These are phyloP conservation scores for Xerus rutilus DNA, from an alignment of 2,797 vertebrate genomes.

Conservation along the genomic window DNA sequence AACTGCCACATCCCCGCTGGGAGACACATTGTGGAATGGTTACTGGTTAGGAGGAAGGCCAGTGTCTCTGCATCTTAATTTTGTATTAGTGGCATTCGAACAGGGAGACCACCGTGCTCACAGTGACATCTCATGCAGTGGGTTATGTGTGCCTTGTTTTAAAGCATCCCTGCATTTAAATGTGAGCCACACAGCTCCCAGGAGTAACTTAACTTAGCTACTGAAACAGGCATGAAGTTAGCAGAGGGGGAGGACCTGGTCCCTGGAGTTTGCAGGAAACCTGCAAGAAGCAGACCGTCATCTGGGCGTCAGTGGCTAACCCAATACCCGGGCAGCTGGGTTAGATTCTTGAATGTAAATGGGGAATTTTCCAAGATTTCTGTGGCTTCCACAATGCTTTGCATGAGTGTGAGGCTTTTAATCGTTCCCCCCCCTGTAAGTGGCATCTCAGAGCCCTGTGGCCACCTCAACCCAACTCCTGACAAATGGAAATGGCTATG, in stretches of 20 bases:
- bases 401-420: not conserved
- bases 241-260: not conserved
- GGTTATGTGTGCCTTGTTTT: not conserved
- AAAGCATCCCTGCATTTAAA: conserved; percentile 43
- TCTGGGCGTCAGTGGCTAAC: not conserved
- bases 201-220: conserved; percentile 5
- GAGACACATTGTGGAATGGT: not conserved
- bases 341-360: conserved; percentile 36
- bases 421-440: not conserved
- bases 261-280: not conserved
- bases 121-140: not conserved
- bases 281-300: not conserved
- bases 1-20: not conserved
- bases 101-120: not conserved
- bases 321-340: not conserved
- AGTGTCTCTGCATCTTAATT: conserved; percentile 33
- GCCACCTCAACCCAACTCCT: not conserved
- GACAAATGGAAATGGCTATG: not conserved
- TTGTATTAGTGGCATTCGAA: conserved; percentile 47
- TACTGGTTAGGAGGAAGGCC: not conserved
- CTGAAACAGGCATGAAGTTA: not conserved
- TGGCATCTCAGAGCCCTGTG: not conserved
- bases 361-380: conserved; percentile 1
- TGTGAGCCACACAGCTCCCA: not conserved
- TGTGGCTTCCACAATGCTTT: not conserved